Conservation (phyloP, 2,113 vertebrate species). For the Prionailurus viverrinus region DNA sequence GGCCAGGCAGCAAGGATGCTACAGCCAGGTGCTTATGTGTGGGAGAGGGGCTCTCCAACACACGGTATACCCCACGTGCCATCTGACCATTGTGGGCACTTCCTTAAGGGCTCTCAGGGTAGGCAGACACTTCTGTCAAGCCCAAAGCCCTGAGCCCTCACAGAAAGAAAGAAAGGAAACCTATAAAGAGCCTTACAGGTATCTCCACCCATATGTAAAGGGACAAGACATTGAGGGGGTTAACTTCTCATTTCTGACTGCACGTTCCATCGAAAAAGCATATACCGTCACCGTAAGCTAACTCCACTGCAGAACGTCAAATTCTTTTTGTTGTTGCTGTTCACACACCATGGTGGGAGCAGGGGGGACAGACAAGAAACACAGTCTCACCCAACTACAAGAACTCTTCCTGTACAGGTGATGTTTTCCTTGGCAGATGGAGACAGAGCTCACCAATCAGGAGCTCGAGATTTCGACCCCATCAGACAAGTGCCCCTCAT, state of each 20-base stretch:
- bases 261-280: not conserved
- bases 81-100: rapidly evolving
- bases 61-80: rapidly evolving
- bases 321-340: constrained; percentile 76
- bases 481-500: constrained; percentile 3
- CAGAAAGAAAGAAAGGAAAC: not conserved
- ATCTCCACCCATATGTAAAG: not conserved
- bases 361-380: not conserved
- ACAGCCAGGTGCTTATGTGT: too few relatives aligned
- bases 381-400: not conserved
- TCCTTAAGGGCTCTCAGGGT: not conserved
- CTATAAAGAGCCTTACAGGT: not conserved
- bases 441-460: not conserved
- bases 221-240: not conserved
- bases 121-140: not conserved
- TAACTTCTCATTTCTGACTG: not conserved
- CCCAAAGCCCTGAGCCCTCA: not conserved
- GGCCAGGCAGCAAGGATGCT: not conserved
- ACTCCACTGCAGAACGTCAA: constrained; percentile 47
- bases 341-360: constrained; percentile 39
- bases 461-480: constrained; percentile 39
- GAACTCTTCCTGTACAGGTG: constrained; percentile 66
- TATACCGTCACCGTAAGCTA: not conserved
- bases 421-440: constrained; percentile 74
- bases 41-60: not conserved